These are phyloP conservation scores for Drosophila pullipes DNA, from an alignment of 2,888 invertebrate species.

Conservation along the genomic window DNA sequence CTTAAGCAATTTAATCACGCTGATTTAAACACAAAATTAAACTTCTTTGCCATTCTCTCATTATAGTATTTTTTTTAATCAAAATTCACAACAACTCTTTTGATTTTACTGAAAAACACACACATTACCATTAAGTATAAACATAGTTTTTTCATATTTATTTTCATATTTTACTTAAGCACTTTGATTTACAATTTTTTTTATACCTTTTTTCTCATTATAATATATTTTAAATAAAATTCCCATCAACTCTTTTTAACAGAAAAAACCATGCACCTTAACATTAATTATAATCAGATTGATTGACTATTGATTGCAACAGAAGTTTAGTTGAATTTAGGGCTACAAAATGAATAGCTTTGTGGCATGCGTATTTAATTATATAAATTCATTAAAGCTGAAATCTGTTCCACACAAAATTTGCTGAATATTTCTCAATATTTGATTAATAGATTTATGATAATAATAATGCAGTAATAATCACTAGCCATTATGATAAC, in stretches of 20 bases:
- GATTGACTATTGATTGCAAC: background rate
- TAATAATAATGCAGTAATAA: background rate
- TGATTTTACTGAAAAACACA: background rate
- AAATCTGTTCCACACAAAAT: background rate
- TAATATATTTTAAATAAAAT: background rate
- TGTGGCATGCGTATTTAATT: background rate
- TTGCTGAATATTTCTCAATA: background rate
- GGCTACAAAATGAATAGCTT: background rate
- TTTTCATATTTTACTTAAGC: background rate
- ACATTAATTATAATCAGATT: background rate
- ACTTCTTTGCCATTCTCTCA: background rate
- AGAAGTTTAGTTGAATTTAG: background rate
- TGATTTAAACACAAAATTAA: background rate
- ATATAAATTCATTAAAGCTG: background rate
- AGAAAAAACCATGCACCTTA: background rate
- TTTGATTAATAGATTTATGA: constrained; percentile 1
- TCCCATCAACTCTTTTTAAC: background rate
- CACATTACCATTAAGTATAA: background rate
- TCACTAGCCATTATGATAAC: background rate
- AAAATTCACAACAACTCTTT: background rate
- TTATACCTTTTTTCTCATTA: background rate
- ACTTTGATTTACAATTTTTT: background rate
- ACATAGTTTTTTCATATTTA: too few relatives aligned
- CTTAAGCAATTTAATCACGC: background rate
- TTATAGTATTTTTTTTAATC: background rate